A percentile compares a stretch with the other conserved stretches of the same genome.
These are phyloP conservation scores for Rhynchophorus ferrugineus DNA, from an alignment of 1,140 invertebrate species.

Conservation along the genomic window DNA sequence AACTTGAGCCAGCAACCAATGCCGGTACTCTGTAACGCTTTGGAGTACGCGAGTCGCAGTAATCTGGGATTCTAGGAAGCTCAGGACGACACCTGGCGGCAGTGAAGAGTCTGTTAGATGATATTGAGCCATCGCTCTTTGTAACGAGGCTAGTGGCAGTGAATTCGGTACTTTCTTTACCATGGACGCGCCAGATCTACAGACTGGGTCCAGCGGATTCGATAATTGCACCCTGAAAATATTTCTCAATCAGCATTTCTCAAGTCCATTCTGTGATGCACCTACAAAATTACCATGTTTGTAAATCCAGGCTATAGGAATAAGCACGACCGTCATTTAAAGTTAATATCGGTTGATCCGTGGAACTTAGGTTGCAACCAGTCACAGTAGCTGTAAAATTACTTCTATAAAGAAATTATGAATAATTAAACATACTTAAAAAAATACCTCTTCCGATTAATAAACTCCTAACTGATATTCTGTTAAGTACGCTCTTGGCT, in stretches of 20 bases:
- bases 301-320: constrained; percentile 55
- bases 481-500: constrained; percentile 31
- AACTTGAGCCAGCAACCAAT: constrained; percentile 69
- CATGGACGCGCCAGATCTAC: constrained; percentile 37
- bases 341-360: constrained; percentile 56
- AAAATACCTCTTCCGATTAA: constrained; percentile 42
- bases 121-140: constrained; percentile 29
- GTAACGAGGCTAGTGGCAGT: constrained; percentile 36
- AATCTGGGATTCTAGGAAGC: constrained; percentile 72
- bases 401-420: too few species aligned
- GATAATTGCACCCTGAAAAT: constrained; percentile 42
- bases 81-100: constrained; percentile 50
- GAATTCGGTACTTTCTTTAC: constrained; percentile 25
- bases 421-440: too few species aligned
- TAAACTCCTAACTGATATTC: constrained; percentile 44
- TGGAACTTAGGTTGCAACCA: constrained; percentile 50
- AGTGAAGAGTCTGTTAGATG: constrained; percentile 32
- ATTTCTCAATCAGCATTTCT: not conserved
- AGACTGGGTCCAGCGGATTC: constrained; percentile 44
- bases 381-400: constrained; percentile 48
- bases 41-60: constrained; percentile 58
- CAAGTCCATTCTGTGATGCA: too few species aligned
- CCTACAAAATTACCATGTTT: constrained; percentile 49
- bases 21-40: constrained; percentile 65
- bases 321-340: constrained; percentile 61